A percentile compares a stretch with the other conserved stretches of the same genome.
These are phyloP conservation scores for Zosterops pallidus DNA, from an alignment of 2,113 vertebrate genomes.

Conservation along the genomic window DNA sequence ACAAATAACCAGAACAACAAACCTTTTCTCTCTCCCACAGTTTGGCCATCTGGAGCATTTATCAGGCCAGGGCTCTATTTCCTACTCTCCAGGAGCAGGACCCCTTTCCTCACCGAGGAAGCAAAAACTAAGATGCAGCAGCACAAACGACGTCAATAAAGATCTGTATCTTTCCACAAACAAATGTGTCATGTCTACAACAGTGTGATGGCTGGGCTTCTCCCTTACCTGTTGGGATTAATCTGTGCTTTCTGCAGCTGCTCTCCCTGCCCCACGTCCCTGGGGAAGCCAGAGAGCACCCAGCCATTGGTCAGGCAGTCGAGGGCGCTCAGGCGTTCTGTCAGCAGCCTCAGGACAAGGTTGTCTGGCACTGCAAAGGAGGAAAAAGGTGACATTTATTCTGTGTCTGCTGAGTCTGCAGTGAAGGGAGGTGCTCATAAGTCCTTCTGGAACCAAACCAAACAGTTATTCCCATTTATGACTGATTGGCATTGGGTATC, in stretches of 20 bases:
- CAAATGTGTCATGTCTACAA: rapidly evolving
- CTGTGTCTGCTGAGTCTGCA: not conserved
- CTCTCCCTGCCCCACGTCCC: conserved; percentile 73
- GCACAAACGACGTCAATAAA: not conserved
- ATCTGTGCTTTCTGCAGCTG: conserved; percentile 64
- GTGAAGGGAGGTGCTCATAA: not conserved
- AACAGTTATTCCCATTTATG: not conserved
- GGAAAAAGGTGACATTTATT: not conserved
- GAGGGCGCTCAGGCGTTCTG: conserved; percentile 68
- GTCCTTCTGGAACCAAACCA: not conserved
- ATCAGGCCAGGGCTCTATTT: conserved; percentile 28
- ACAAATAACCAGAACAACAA: conserved; percentile 45
- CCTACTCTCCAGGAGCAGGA: conserved; percentile 14
- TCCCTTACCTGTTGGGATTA: conserved; percentile 83
- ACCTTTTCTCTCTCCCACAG: conserved; percentile 16
- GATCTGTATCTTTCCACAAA: not conserved
- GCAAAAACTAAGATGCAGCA: not conserved
- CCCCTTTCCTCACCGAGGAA: not conserved
- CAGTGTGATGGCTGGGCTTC: rapidly evolving
- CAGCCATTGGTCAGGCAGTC: conserved; percentile 79
- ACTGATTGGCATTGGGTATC: not conserved
- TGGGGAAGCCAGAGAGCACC: conserved; percentile 82
- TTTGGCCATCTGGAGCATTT: conserved; percentile 50
- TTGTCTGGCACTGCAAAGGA: conserved; percentile 79
- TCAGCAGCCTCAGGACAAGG: conserved; percentile 78